Conservation (phyloP, 2,888 invertebrate species). For the Calephelis perditalis region DNA sequence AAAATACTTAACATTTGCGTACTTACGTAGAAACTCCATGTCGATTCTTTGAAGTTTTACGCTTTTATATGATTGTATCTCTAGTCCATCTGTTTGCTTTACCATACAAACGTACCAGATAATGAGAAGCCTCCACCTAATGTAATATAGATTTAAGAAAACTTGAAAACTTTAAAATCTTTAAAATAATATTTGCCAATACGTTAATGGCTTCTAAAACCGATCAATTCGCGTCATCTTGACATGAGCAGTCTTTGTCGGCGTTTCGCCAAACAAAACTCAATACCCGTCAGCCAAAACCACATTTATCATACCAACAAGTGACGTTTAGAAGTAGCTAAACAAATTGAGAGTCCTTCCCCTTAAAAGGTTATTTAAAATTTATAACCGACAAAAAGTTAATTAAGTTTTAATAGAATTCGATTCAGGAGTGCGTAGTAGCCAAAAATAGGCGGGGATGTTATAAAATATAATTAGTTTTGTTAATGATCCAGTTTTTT, state of each 20-base stretch:
- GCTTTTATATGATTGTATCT: no score
- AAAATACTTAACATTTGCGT: no score
- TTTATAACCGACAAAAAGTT: conserved; percentile 71
- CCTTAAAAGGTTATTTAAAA: conserved; percentile 60
- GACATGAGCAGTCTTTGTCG: conserved; percentile 45
- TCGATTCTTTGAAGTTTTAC: no score
- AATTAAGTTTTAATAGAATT: conserved; percentile 78
- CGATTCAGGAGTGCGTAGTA: conserved; percentile 73
- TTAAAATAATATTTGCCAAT: conserved; percentile 6
- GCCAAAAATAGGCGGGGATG: conserved; percentile 77
- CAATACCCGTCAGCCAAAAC: conserved; percentile 60
- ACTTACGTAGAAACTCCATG: no score
- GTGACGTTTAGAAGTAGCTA: conserved; percentile 76
- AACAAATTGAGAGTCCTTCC: conserved; percentile 69
- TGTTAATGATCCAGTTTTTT: conserved; percentile 62
- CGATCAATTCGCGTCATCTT: conserved; percentile 32
- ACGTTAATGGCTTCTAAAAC: conserved; percentile 17
- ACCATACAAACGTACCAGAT: no score
- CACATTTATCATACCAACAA: conserved; percentile 72
- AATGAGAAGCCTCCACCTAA: not conserved
- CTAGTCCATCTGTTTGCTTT: no score
- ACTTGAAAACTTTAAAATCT: conserved; percentile 1
- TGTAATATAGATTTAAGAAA: not conserved
- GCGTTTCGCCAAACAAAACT: conserved; percentile 54
- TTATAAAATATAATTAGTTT: conserved; percentile 76